Conservation (phyloP, 2,797 vertebrate species). For the Anguilla obscura region DNA sequence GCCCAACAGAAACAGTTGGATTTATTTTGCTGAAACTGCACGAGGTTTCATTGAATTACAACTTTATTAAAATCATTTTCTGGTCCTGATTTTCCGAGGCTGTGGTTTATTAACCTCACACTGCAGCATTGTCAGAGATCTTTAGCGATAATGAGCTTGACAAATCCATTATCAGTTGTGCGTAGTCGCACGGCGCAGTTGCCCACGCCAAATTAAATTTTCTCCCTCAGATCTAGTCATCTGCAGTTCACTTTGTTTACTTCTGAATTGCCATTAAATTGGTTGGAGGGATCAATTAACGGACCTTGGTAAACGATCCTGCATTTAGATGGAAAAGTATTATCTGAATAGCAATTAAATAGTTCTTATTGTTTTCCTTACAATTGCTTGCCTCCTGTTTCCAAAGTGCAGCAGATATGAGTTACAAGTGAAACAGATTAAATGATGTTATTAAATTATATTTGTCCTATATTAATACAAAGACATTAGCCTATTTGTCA, state of each 20-base stretch:
- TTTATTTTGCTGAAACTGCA: conserved; percentile 15
- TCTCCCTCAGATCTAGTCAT: conserved; percentile 18
- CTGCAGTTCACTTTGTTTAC: conserved; percentile 7
- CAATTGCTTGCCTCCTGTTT: not conserved
- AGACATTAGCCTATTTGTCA: not conserved
- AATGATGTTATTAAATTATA: not conserved
- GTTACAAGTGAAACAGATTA: not conserved
- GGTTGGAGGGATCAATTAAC: conserved; percentile 15
- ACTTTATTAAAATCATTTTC: conserved; percentile 42
- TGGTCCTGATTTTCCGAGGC: conserved; percentile 37
- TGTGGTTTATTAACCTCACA: conserved; percentile 46
- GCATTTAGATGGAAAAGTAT: not conserved
- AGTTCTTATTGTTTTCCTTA: not conserved
- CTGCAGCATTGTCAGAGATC: conserved; percentile 37
- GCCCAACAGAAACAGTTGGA: not conserved
- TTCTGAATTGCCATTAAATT: not conserved
- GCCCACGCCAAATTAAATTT: not conserved
- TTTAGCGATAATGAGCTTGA: conserved; percentile 44
- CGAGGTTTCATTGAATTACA: conserved; percentile 43
- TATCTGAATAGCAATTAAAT: conserved; percentile 17
- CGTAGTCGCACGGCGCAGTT: not conserved
- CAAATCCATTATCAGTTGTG: conserved; percentile 42
- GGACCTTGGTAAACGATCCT: not conserved
- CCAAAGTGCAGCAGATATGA: not conserved
- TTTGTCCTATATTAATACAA: not conserved